Conservation (phyloP, 2,888 invertebrate species). For the Merodon equestris region DNA sequence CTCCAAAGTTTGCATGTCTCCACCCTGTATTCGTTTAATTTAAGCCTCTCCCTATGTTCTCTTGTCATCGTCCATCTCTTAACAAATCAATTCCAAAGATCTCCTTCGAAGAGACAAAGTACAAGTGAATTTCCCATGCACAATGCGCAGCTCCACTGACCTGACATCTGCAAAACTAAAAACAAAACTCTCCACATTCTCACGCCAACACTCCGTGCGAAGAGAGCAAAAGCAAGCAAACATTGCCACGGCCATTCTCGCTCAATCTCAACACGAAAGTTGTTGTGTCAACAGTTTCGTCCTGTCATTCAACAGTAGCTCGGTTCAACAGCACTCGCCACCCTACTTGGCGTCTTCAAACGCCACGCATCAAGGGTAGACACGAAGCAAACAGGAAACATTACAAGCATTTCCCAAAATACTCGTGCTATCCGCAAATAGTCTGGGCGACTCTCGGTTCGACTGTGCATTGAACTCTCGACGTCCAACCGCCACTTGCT, state of each 20-base stretch:
- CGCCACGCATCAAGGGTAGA: neutral
- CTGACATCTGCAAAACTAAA: conserved; percentile 13
- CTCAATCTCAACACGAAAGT: conserved; percentile 41
- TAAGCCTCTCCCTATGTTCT: neutral
- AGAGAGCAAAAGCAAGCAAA: neutral
- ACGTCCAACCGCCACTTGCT: conserved; percentile 32
- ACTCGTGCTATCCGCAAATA: neutral
- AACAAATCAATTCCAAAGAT: no score
- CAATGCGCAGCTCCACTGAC: neutral
- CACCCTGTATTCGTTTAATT: conserved; percentile 6
- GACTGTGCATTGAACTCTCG: conserved; percentile 51
- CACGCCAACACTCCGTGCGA: conserved; percentile 1
- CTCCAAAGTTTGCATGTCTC: conserved; percentile 17
- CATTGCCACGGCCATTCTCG: conserved; percentile 27
- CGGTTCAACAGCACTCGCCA: neutral
- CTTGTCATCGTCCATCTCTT: no score
- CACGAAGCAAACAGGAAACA: conserved; percentile 5
- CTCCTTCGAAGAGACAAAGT: no score
- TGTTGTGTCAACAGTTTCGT: conserved; percentile 45
- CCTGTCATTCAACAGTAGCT: conserved; percentile 7
- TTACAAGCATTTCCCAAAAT: conserved; percentile 16
- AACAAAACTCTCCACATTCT: conserved; percentile 1
- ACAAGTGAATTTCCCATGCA: neutral
- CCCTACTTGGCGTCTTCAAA: neutral
- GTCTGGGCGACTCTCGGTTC: neutral